Evolutionary conservation across 2,797 vertebrate genomes (phyloP).

Genomic region (Rhadinocentrus ornatus): DNA sequence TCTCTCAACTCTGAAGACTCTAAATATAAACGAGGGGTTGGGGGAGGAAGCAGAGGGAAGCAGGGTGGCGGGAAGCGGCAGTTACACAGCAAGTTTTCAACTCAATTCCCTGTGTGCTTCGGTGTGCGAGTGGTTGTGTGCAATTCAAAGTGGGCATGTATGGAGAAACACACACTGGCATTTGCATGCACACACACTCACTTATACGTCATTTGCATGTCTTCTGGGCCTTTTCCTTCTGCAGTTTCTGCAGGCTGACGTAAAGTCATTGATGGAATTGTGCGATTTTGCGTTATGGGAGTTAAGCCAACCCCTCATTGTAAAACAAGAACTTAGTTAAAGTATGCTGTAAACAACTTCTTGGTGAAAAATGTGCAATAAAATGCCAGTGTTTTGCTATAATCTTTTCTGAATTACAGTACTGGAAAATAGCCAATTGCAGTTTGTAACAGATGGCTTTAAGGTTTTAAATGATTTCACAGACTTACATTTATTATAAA

Average conservation of each 20-base stretch:
- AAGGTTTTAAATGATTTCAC: background rate
- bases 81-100: conserved; percentile 75
- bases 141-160: conserved; percentile 37
- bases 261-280: conserved; percentile 18
- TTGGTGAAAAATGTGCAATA: background rate
- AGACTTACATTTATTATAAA: too few species aligned
- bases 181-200: conserved; percentile 31
- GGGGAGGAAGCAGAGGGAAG: conserved; percentile 27
- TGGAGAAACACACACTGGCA: conserved; percentile 25
- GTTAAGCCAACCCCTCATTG: conserved; percentile 28
- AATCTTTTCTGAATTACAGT: background rate
- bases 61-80: background rate
- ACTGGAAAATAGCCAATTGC: too few species aligned
- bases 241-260: conserved; percentile 33
- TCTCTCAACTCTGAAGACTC: conserved; percentile 79
- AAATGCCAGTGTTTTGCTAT: background rate
- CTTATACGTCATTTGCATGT: conserved; percentile 26
- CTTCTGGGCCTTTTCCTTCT: conserved; percentile 39
- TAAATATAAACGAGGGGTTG: conserved; percentile 79
- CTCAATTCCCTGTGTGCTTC: conserved; percentile 43
- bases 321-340: conserved; percentile 20
- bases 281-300: conserved; percentile 23
- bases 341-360: background rate
- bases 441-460: background rate
- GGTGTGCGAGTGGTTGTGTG: conserved; percentile 11